Conservation (phyloP, 2,888 invertebrate genomes). For the Sepiola atlantica region DNA sequence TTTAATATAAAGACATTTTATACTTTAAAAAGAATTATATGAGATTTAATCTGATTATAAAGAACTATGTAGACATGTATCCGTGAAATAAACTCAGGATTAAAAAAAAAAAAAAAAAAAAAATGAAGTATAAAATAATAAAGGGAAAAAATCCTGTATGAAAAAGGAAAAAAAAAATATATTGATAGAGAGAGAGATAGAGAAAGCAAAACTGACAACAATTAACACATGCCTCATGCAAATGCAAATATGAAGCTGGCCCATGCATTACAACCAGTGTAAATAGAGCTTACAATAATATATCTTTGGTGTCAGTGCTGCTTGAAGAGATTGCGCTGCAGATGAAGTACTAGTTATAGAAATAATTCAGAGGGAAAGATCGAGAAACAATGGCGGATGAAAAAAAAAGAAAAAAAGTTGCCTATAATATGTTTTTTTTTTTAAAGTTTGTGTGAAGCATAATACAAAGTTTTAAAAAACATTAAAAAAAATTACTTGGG, state of each 20-base stretch:
- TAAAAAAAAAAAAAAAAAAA: neutral
- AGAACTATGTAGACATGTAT: neutral
- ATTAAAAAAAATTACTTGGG: neutral
- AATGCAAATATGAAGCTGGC: conserved; percentile 43
- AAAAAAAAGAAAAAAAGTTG: conserved; percentile 10
- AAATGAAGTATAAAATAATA: neutral
- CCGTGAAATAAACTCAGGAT: neutral
- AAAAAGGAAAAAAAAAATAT: neutral
- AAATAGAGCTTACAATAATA: conserved; percentile 19
- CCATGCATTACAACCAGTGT: conserved; percentile 44
- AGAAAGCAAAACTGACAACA: neutral
- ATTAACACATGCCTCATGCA: conserved; percentile 37
- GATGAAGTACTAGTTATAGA: conserved; percentile 37
- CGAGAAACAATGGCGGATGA: neutral
- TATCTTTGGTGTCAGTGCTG: conserved; percentile 6
- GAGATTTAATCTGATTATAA: neutral
- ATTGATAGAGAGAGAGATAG: neutral
- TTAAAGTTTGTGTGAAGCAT: neutral
- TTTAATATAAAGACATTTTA: neutral
- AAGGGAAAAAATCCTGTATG: neutral
- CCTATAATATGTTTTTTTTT: neutral
- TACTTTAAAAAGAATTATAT: neutral
- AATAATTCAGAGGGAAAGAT: neutral
- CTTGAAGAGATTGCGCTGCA: conserved; percentile 41
- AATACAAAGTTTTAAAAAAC: too few relatives aligned